These are phyloP conservation scores for Protobothrops mucrosquamatus DNA, from an alignment of 2,113 vertebrate species.

Conservation along the genomic window DNA sequence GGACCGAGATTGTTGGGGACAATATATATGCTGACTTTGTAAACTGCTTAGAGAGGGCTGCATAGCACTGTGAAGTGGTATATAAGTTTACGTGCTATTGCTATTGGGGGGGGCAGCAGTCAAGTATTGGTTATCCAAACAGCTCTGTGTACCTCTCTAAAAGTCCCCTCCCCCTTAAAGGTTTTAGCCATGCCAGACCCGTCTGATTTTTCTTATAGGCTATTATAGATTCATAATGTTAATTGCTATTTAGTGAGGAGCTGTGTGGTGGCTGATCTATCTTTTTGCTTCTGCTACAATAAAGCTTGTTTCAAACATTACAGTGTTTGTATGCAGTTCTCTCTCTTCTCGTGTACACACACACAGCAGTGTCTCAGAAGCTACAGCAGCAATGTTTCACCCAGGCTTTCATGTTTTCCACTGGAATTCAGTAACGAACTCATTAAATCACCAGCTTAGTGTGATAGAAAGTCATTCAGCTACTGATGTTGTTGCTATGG, in stretches of 20 bases:
- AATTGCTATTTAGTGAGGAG: rapidly evolving
- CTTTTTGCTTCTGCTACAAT: neutral
- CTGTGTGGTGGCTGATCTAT: rapidly evolving
- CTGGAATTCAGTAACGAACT: conserved; percentile 52
- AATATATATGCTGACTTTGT: too few species aligned
- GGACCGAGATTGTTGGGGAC: too few species aligned
- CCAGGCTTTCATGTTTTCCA: conserved; percentile 28
- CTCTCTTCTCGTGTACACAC: neutral
- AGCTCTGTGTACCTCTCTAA: neutral
- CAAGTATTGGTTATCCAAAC: neutral
- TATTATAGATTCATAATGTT: rapidly evolving
- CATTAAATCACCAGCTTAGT: conserved; percentile 42
- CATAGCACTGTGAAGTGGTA: too few species aligned
- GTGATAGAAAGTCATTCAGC: conserved; percentile 65
- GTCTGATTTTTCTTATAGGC: neutral
- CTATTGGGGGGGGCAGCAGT: neutral
- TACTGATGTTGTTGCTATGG: conserved; percentile 73
- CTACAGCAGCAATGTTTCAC: conserved; percentile 2
- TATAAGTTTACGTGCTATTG: neutral
- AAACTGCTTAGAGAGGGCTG: too few species aligned
- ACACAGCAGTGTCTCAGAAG: neutral
- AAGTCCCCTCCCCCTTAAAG: neutral
- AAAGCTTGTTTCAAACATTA: neutral
- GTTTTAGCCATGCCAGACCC: neutral
- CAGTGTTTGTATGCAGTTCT: neutral